Evolutionary conservation across 2,888 invertebrate genomes (phyloP).

Genomic region (Zaprionus bogoriensis): DNA sequence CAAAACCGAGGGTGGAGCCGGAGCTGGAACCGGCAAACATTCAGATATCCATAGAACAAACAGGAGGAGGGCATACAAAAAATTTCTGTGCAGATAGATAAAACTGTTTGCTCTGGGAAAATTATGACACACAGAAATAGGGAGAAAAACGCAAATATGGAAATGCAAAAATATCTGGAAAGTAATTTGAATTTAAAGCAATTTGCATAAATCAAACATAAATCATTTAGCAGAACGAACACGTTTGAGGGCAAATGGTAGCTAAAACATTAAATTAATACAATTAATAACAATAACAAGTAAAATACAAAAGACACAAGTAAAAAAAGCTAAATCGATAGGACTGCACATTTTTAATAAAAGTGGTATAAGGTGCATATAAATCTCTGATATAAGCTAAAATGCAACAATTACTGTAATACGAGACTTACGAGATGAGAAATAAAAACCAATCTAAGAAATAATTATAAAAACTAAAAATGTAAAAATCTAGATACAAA

Average conservation of each 20-base stretch:
- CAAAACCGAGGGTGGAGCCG: background rate
- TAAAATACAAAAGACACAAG: background rate
- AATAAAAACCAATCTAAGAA: too few relatives aligned
- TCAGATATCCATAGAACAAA: conserved; percentile 50
- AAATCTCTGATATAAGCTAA: too few relatives aligned
- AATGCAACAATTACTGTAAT: too few relatives aligned
- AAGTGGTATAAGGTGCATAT: too few relatives aligned
- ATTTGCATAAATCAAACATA: conserved; percentile 13
- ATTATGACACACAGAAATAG: conserved; percentile 21
- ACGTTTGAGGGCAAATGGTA: background rate
- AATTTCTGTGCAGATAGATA: conserved; percentile 34
- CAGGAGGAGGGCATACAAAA: conserved; percentile 21
- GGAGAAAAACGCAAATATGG: conserved; percentile 7
- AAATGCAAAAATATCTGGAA: conserved; percentile 15
- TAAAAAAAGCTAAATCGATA: too few relatives aligned
- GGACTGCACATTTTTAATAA: too few relatives aligned
- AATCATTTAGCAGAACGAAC: background rate
- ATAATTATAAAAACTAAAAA: too few relatives aligned
- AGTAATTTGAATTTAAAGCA: conserved; percentile 21
- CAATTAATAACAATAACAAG: background rate
- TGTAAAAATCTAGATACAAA: too few relatives aligned
- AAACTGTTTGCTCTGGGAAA: conserved; percentile 18
- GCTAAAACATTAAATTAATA: background rate
- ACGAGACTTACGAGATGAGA: too few relatives aligned
- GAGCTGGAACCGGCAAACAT: conserved; percentile 47